A percentile compares a stretch with the other conserved stretches of the same genome.
phyloP scores from a whole-genome alignment of 2,888 invertebrate species.

The Trissolcus japonicus region DNA sequence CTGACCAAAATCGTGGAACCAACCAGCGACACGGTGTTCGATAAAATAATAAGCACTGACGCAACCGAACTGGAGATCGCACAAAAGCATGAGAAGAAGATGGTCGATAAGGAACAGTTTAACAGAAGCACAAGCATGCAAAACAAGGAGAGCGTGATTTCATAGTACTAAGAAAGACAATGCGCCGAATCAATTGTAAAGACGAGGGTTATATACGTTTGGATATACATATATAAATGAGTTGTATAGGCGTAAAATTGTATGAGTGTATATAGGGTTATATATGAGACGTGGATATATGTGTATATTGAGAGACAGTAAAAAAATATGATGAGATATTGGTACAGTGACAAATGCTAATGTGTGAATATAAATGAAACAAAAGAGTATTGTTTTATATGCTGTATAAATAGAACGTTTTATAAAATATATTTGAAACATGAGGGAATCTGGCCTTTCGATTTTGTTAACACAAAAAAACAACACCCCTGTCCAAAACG shows the following conservation, averaged over 20 bases:
- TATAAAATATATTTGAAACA: conserved; percentile 76
- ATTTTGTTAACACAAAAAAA: conserved; percentile 2
- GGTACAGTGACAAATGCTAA: conserved; percentile 74
- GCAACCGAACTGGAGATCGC: conserved; percentile 68
- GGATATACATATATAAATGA: conserved; percentile 50
- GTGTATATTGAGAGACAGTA: conserved; percentile 57
- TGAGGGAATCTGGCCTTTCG: conserved; percentile 14
- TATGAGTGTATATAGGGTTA: conserved; percentile 60
- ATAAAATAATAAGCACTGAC: conserved; percentile 65
- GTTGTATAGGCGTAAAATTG: conserved; percentile 50
- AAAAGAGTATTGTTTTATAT: conserved; percentile 77
- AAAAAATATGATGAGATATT: conserved; percentile 60
- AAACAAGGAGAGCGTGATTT: conserved; percentile 65
- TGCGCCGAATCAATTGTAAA: conserved; percentile 69
- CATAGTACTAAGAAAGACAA: conserved; percentile 66
- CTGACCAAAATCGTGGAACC: conserved; percentile 60
- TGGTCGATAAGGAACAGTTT: conserved; percentile 62
- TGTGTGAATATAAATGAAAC: conserved; percentile 76
- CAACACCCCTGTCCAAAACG: too few species aligned
- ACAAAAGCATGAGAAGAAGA: conserved; percentile 65
- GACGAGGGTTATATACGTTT: conserved; percentile 65
- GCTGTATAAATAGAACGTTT: conserved; percentile 76
- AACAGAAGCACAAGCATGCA: conserved; percentile 62
- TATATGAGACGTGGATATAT: conserved; percentile 60
- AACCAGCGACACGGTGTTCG: conserved; percentile 62